Percentiles rank a stretch among this genome's conserved stretches.
Conservation (phyloP, 2,888 invertebrate species). For the Dysmachus trigonus region DNA sequence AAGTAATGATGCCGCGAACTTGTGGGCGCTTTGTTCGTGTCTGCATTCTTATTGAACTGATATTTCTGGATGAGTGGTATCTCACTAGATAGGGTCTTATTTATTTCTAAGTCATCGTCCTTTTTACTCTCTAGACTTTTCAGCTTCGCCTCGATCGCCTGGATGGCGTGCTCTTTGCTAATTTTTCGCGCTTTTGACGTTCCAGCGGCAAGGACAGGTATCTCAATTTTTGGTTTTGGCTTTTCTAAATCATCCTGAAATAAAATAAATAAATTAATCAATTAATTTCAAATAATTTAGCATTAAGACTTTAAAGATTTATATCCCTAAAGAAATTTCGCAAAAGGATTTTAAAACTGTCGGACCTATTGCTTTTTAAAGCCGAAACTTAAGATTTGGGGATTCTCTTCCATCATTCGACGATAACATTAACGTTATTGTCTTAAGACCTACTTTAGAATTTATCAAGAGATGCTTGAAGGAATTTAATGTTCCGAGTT, state of each 20-base stretch:
- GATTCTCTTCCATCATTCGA: no score
- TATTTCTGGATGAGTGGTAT: constrained; percentile 76
- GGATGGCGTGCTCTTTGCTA: constrained; percentile 82
- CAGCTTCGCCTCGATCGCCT: constrained; percentile 87
- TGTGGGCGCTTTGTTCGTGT: constrained; percentile 50
- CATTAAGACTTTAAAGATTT: no score
- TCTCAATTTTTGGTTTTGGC: constrained; percentile 78
- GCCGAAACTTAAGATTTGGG: no score
- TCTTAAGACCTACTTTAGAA: no score
- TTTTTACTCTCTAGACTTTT: constrained; percentile 78
- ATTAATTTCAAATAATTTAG: neutral
- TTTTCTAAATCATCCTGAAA: constrained; percentile 78
- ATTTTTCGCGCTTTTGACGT: constrained; percentile 68
- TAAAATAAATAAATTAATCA: constrained; percentile 48
- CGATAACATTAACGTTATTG: no score
- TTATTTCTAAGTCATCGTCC: constrained; percentile 73
- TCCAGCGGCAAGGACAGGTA: constrained; percentile 78
- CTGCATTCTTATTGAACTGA: constrained; percentile 66
- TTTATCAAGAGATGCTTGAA: no score
- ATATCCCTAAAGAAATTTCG: no score
- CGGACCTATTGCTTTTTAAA: no score
- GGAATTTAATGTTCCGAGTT: no score
- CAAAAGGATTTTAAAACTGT: no score
- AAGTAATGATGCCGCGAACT: constrained; percentile 53
- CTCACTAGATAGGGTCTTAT: constrained; percentile 74